Evolutionary conservation across 2,113 vertebrate genomes (phyloP).

Genomic region (Thermophis baileyi): DNA sequence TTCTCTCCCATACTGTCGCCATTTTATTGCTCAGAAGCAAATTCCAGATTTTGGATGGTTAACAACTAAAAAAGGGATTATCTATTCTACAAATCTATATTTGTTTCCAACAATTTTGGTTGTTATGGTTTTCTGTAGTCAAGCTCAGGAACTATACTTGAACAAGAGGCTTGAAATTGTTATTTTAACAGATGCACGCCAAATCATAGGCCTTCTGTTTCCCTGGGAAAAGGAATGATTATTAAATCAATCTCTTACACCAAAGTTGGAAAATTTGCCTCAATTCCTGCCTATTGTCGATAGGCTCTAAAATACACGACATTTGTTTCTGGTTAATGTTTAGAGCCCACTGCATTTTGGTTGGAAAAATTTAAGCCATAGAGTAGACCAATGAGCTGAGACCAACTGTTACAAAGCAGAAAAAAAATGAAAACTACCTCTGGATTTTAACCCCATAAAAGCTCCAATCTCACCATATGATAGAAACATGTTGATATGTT

Average conservation of each 20-base stretch:
- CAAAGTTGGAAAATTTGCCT: neutral
- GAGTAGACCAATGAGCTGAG: neutral
- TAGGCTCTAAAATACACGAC: neutral
- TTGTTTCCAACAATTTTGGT: neutral
- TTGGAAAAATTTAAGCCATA: neutral
- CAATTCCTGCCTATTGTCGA: neutral
- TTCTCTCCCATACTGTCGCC: neutral
- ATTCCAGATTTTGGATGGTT: neutral
- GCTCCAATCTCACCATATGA: neutral
- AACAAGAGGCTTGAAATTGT: neutral
- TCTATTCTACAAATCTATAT: neutral
- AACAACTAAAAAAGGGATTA: neutral
- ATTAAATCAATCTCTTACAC: neutral
- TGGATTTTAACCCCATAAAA: neutral
- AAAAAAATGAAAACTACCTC: neutral
- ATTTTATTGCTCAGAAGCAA: conserved; percentile 42
- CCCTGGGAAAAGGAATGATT: neutral
- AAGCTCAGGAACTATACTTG: neutral
- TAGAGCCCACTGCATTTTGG: neutral
- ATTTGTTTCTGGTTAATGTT: neutral
- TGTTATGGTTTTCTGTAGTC: neutral
- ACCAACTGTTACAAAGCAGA: neutral
- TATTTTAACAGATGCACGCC: neutral
- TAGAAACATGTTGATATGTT: neutral
- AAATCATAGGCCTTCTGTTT: neutral